Conservation (phyloP, 2,113 vertebrate species). For the Engraulis encrasicolus region DNA sequence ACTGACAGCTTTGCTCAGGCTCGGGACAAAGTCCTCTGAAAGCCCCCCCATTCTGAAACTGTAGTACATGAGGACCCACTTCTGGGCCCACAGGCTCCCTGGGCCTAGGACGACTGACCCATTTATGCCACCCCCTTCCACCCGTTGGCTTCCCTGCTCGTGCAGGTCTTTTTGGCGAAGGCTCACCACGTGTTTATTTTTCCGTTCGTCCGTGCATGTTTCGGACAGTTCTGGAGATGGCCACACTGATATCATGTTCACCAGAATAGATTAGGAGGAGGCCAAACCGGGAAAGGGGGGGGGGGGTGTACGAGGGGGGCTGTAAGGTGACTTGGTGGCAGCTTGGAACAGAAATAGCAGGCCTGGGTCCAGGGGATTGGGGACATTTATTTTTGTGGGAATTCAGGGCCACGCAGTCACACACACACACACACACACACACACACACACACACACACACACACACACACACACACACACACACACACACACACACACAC, state of each 20-base stretch:
- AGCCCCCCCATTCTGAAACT: too few relatives aligned
- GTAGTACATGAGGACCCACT: too few relatives aligned
- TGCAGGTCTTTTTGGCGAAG: not conserved
- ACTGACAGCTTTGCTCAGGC: too few relatives aligned
- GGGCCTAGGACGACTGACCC: too few relatives aligned
- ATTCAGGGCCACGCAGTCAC: not conserved
- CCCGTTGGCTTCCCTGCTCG: too few relatives aligned
- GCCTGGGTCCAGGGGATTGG: constrained; percentile 5
- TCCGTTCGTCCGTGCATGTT: not conserved
- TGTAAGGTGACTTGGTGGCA: constrained; percentile 33
- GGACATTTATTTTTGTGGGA: constrained; percentile 37
- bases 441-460: not conserved
- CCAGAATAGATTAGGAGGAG: constrained; percentile 1
- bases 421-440: not conserved
- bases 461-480: not conserved
- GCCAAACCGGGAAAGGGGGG: constrained; percentile 20
- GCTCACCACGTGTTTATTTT: not conserved
- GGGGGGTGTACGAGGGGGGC: too few relatives aligned
- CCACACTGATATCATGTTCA: not conserved
- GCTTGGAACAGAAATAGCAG: constrained; percentile 40
- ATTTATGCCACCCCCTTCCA: too few relatives aligned
- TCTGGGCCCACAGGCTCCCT: too few relatives aligned
- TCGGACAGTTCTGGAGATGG: not conserved
- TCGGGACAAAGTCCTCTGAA: too few relatives aligned
- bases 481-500: not conserved